phyloP scores from a whole-genome alignment of 1,140 invertebrate species.

The Archivesica marissinica region DNA sequence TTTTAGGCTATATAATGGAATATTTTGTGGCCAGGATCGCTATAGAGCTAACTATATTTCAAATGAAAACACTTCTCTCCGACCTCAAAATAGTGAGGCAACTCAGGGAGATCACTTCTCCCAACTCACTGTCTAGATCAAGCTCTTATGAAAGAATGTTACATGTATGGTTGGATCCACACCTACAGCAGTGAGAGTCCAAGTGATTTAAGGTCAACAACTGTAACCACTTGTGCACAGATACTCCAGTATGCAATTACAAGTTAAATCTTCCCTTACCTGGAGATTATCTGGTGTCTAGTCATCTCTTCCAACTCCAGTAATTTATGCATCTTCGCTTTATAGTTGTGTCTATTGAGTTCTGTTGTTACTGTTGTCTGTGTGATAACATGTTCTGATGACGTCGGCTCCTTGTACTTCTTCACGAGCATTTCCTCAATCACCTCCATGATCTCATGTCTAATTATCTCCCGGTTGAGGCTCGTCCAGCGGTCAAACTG shows the following conservation, averaged over 20 bases:
- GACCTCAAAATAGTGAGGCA: too few species aligned
- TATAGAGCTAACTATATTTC: too few species aligned
- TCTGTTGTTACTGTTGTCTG: conserved; percentile 71
- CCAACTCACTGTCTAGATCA: too few species aligned
- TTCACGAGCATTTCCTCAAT: conserved; percentile 67
- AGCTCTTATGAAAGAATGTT: too few species aligned
- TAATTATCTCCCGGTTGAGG: conserved; percentile 74
- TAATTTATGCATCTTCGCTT: conserved; percentile 81
- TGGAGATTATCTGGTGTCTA: conserved; percentile 77
- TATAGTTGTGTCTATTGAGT: conserved; percentile 81
- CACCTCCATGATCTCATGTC: conserved; percentile 52
- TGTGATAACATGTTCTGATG: conserved; percentile 74
- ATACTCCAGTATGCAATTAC: not conserved
- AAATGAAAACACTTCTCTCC: too few species aligned
- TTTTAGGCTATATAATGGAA: too few species aligned
- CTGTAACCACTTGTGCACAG: too few species aligned
- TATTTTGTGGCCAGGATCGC: too few species aligned
- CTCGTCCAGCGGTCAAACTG: conserved; percentile 79
- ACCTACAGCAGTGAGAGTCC: too few species aligned
- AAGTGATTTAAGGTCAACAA: too few species aligned
- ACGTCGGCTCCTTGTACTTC: conserved; percentile 76
- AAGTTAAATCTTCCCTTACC: conserved; percentile 65
- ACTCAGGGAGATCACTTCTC: too few species aligned
- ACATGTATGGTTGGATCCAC: too few species aligned
- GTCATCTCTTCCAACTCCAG: conserved; percentile 81